A percentile compares a stretch with the other conserved stretches of the same genome.
These are phyloP conservation scores for Acanthopagrus latus DNA, from an alignment of 2,797 vertebrate species.

Conservation along the genomic window DNA sequence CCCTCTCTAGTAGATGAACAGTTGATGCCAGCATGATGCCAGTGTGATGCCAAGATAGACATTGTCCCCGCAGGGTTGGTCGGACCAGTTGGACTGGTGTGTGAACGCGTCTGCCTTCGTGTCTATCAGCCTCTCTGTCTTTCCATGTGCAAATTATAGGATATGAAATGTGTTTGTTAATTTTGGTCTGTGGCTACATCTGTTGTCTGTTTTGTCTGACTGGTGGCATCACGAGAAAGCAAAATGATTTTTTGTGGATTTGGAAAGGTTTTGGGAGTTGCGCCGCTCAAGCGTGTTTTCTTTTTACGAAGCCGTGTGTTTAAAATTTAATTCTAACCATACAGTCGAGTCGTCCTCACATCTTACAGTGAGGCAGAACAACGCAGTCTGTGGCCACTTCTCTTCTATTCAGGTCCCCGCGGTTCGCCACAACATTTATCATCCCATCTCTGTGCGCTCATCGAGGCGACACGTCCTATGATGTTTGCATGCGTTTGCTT, in stretches of 20 bases:
- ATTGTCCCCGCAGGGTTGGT: conserved; percentile 5
- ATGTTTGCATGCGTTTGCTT: conserved; percentile 44
- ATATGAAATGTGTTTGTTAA: conserved; percentile 52
- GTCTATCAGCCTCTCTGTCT: conserved; percentile 20
- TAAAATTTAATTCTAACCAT: conserved; percentile 17
- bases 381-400: conserved; percentile 55
- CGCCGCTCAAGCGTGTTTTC: neutral
- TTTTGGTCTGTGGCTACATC: conserved; percentile 51
- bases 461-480: conserved; percentile 24
- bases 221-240: conserved; percentile 37
- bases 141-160: conserved; percentile 37
- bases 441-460: conserved; percentile 47
- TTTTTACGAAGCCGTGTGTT: conserved; percentile 24
- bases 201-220: conserved; percentile 53
- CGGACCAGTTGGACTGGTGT: conserved; percentile 38
- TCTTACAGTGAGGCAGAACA: conserved; percentile 50
- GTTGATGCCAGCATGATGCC: conserved; percentile 35
- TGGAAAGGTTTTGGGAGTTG: conserved; percentile 13
- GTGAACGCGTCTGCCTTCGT: conserved; percentile 20
- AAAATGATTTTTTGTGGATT: conserved; percentile 31
- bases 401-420: conserved; percentile 52
- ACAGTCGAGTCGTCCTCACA: conserved; percentile 29
- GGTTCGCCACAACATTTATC: conserved; percentile 47
- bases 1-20: conserved; percentile 29
- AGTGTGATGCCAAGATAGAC: conserved; percentile 26